Conservation (phyloP, 2,113 vertebrate genomes). For the Petaurus breviceps region DNA sequence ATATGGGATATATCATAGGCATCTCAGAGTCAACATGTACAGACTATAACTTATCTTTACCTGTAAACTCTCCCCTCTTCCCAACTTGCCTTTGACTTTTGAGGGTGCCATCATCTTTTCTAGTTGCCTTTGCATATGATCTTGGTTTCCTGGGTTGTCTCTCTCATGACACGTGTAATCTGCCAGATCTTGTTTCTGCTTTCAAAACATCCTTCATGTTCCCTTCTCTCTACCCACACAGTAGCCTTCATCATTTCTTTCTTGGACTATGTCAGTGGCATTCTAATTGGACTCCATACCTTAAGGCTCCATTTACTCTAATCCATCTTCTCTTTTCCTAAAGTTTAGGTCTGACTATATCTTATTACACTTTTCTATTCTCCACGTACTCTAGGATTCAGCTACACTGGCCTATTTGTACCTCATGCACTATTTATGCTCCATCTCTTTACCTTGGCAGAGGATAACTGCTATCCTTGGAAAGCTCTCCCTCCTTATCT, state of each 20-base stretch:
- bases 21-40: too few relatives aligned
- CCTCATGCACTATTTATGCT: not conserved
- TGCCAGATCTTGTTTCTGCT: not conserved
- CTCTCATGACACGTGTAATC: not conserved
- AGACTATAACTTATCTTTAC: too few relatives aligned
- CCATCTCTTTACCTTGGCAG: not conserved
- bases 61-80: too few relatives aligned
- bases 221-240: not conserved
- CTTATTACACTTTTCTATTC: too few relatives aligned
- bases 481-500: not conserved
- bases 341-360: not conserved
- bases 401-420: not conserved
- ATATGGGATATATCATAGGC: not conserved
- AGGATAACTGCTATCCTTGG: not conserved
- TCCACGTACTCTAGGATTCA: not conserved
- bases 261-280: not conserved
- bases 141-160: not conserved
- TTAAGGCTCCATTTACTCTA: not conserved
- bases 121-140: not conserved
- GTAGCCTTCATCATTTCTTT: not conserved
- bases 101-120: not conserved
- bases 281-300: not conserved
- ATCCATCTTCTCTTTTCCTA: not conserved
- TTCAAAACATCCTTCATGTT: not conserved
- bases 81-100: not conserved